A percentile compares a stretch with the other conserved stretches of the same genome.
These are phyloP conservation scores for Illadopsis cleaveri DNA, from an alignment of 2,113 vertebrate species.

Conservation along the genomic window DNA sequence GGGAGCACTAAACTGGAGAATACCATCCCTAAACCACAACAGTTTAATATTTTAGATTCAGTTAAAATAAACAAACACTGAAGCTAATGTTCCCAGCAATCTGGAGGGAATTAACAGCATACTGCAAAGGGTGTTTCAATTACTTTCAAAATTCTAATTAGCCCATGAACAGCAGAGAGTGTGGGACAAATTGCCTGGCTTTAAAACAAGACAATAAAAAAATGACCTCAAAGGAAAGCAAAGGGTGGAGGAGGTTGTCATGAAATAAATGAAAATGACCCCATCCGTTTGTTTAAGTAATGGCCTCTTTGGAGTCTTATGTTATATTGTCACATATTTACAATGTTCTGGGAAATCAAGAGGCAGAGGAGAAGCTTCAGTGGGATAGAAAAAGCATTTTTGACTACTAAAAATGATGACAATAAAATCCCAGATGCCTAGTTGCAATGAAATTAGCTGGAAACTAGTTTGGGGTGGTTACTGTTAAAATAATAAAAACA, in stretches of 20 bases:
- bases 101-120: slow-evolving; percentile 47
- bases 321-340: slow-evolving; percentile 2
- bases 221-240: slow-evolving; percentile 32
- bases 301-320: slow-evolving; percentile 9
- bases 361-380: not conserved
- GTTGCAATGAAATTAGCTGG: not conserved
- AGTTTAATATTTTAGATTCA: slow-evolving; percentile 32
- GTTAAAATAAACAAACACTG: slow-evolving; percentile 45
- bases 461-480: not conserved
- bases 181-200: slow-evolving; percentile 11
- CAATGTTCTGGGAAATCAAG: slow-evolving; percentile 3
- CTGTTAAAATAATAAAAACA: not conserved
- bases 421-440: slow-evolving; percentile 19
- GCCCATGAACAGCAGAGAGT: not conserved
- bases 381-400: not conserved
- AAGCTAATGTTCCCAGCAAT: slow-evolving; percentile 29
- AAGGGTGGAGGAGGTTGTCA: slow-evolving; percentile 14
- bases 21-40: not conserved
- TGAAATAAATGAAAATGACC: slow-evolving; percentile 43
- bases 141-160: slow-evolving; percentile 32
- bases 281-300: slow-evolving; percentile 49
- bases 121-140: not conserved
- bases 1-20: not conserved
- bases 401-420: not conserved
- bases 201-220: slow-evolving; percentile 53